These are phyloP conservation scores for Arctocebus calabarensis DNA, from an alignment of 2,797 vertebrate species.

Conservation along the genomic window DNA sequence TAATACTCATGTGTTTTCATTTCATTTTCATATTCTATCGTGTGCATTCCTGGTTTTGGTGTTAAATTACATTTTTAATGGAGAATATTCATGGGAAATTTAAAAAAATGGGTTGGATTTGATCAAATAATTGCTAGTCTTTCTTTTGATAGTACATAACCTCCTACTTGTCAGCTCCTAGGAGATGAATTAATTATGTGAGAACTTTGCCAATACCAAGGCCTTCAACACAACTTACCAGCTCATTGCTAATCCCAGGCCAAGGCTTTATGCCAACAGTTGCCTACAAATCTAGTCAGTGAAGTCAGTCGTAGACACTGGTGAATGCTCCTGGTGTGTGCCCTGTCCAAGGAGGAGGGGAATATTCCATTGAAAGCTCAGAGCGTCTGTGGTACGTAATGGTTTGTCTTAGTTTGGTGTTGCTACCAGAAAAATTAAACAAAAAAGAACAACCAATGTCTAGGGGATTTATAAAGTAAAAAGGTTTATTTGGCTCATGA, in stretches of 20 bases:
- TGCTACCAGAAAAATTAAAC: not conserved
- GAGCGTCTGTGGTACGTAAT: not conserved
- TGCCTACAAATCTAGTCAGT: not conserved
- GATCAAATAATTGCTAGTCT: not conserved
- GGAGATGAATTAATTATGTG: not conserved
- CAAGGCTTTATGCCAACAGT: not conserved
- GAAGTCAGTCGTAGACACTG: too few species aligned
- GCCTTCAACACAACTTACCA: not conserved
- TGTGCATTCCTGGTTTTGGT: not conserved
- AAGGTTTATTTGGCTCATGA: not conserved
- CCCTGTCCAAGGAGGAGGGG: not conserved
- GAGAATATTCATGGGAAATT: slow-evolving; percentile 51
- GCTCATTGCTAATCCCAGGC: not conserved
- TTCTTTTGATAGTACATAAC: slow-evolving; percentile 1
- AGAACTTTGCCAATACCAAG: slow-evolving; percentile 22
- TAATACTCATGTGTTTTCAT: not conserved
- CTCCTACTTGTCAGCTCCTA: not conserved
- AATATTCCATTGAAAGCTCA: slow-evolving; percentile 26
- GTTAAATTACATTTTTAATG: slow-evolving; percentile 32
- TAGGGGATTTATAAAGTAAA: not conserved
- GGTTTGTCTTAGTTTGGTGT: not conserved
- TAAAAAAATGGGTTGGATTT: not conserved
- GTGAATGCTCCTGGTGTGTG: not conserved
- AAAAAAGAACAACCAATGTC: not conserved
- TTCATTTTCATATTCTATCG: slow-evolving; percentile 33